Base-by-base conservation (phyloP, 2,113 vertebrate species). In the Gymnarchus niloticus region DNA sequence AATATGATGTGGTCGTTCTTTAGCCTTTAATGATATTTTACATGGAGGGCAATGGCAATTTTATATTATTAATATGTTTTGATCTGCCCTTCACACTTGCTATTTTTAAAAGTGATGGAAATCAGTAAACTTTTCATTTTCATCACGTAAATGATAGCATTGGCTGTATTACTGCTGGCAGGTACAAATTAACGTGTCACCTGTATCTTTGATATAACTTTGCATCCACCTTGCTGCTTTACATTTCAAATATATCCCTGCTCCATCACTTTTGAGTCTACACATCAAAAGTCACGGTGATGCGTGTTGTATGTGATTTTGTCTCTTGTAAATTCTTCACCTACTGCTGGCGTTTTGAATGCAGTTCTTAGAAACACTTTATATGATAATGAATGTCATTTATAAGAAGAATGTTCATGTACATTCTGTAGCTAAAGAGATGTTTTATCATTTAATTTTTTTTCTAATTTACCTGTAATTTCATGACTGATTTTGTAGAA, bases 171-270 rank as follows among this genome's bases (percentile, higher is more conserved):
- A 89, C 84, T 6, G 46, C 65, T 59, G 69, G 85, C 85, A 84
- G 84, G 87, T 88, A 87, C 52, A 83, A 89, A 90, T 86, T 87
- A 85, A 57, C n/a, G 77, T 88, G 90, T 87, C 88, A 89, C 83
- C 89, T 86, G 84, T 83, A 87, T 86, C 41, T 77, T 85, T 86
- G 85, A 83, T 90, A 81, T 81, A 87, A 84, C 86, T 88, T 87
- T 87, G 28, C 82, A 78, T 86, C 73, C 69, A 87, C 12, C 21
- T 86, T 73, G 19, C 56, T 76, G 19, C 83, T 69, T 83, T 85
- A 83, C 51, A 83, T 88, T 83, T 87, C 61, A 84, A 85, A 87
- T 85, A 73, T 41, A 57, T 81, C 57, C 56, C 73, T 81, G 85
- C 46, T 49, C 49, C 56, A 84, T 87, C 76, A 87, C n/a, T 85